Evolutionary conservation across 2,888 invertebrate genomes (phyloP), one percentile per base, ranked within the genome.

Genomic region (Nipponacmea schrenckii): DNA sequence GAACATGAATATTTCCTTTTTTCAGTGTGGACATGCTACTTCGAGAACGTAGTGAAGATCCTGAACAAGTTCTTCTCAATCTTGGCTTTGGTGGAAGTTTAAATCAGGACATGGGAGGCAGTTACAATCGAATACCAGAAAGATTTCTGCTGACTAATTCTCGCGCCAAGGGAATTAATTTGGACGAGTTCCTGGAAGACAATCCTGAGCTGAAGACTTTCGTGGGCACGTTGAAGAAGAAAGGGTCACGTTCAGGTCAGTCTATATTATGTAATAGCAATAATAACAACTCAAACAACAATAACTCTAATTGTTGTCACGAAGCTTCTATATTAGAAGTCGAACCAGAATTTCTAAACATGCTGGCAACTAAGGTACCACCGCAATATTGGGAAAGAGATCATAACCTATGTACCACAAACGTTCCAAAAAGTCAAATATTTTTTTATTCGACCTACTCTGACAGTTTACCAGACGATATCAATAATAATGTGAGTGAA

Each of bases 31-130:
- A 87, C 45, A 79, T 84, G 86, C 91, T 96, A 67, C 90, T 96
- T 81, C 95, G 95, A 81, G 92, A 94, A 24, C 91, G 96, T 56
- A 93, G 93, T 84, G 94, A 95, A 27, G 96, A 97, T 90, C 96
- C 96, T 0, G 96, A 96, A 87, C 94, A 95, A 70, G 93, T 97
- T 70, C 91, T 97, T 44, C 90, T 95, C 68, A 94, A 93, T 78
- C 85, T 90, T 10, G 90, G 90, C 1, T 90, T 90, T 78, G 90
- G 89, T 17, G 79, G 76, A 50, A 67, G 68, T 48, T 8, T 39
- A 10, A 1, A 46, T 70, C 77, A 5, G 67, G 73, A 26, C 75
- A 71, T 85, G 80, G 0, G 77, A 76, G 20, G 73, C 72, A 64
- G 77, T 84, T 7, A 73, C 82, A 4, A 74, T 80, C 92, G 95